Base-by-base conservation (phyloP, 2,797 vertebrate genomes). In the Sebastes trivittatus region DNA sequence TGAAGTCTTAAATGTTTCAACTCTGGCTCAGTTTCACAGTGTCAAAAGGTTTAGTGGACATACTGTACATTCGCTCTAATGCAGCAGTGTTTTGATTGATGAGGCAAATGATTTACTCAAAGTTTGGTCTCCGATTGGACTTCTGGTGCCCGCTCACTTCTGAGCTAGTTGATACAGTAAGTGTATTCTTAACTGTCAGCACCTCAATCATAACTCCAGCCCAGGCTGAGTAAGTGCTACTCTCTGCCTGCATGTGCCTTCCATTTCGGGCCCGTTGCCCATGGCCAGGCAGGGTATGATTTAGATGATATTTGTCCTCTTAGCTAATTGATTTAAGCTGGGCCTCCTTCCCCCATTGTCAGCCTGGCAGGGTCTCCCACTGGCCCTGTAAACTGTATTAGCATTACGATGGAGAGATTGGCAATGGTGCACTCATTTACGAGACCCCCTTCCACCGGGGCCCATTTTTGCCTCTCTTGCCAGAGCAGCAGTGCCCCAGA, bases 301-400 rank as follows among this genome's bases (percentile, higher is more conserved):
- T 95, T 94, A 95, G 87, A 90, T 90, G 84, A 92, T 92, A 91
- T 93, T 91, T 95, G 87, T 92, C 91, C 94, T 96, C 81, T 94
- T 95, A 93, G 93, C 93, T 96, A 95, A 96, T 95, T 96, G 90
- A 92, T 91, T 95, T 94, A 95, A 86, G 78, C 85, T 66, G 65
- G 86, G 72, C 82, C 91, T 89, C 86, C 79, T 89, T 92, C 75
- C 87, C 84, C 90, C 77, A 90, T 91, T 93, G 93, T 93, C 88
- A 91, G 92, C 34, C 90, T 94, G 91, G 92, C 87, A 91, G 87
- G 83, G 81, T 70, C 79, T 89, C 82, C 85, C 64, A 70, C 85
- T 87, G 84, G 87, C 83, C 85, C 83, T 60, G 83, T 87, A 94
- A 95, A 95, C 92, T 80, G 75, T 92, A 91, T 95, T 94, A 94